Base-by-base conservation (phyloP, 2,113 vertebrate species). In the Chamaea fasciata region DNA sequence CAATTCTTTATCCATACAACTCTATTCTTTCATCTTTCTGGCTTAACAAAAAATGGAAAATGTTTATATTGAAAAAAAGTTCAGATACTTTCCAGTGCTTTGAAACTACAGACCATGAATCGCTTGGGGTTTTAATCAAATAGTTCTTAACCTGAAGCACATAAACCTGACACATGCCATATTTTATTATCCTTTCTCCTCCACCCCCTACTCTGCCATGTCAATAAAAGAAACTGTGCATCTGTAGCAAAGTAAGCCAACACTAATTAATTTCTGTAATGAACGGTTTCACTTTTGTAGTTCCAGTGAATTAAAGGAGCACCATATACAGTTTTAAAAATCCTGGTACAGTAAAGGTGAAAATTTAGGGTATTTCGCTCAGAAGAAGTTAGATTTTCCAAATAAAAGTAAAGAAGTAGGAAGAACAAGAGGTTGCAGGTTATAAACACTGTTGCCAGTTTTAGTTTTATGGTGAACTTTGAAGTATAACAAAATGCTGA, bases 121-220 rank as follows among this genome's bases (percentile, higher is more conserved):
- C 22, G 39, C 69, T 92, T 94, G 53, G 84, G 24, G 63, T 93
- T 92, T 96, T 93, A 95, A 95, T 89, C 74, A 93, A 69, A 94
- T 81, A 64, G 86, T 92, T 95, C 92, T 94, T 83, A 96, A 96
- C 79, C 50, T 87, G 60, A 91, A 69, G 78, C 76, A 85, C 64
- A 81, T 95, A 96, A 97, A 92, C 80, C 88, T 79, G 88, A 92
- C 88, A 92, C 71, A 92, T 74, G 73, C 52, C 68, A 73, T 83
- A 73, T 96, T 97, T 97, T 96, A 97, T 96, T 95, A 90, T 88
- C 75, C 82, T 92, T 89, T 95, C 52, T 92, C 55, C 37, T 83
- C 49, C 57, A 81, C 59, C 52, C 70, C 92, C 92, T 95, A 80
- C 68, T 89, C 62, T 81, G 55, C 69, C 70, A 44, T 92, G 81